Percentiles rank a stretch among this genome's conserved stretches.
Evolutionary conservation across 2,113 vertebrate species (phyloP).

Genomic region (Nipponia nippon): DNA sequence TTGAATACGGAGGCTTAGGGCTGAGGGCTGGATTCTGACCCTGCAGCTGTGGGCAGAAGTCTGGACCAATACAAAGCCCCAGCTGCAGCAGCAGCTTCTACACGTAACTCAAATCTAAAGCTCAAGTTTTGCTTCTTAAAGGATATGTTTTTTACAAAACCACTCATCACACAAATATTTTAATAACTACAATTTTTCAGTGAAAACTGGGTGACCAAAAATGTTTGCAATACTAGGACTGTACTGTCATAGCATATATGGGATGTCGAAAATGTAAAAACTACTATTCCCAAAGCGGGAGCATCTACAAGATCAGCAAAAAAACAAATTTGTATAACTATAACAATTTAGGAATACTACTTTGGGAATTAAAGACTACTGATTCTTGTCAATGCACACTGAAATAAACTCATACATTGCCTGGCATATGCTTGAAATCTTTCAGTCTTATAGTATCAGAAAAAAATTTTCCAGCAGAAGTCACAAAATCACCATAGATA

Average conservation of each 20-base stretch:
- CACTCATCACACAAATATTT: background rate
- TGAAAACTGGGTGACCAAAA: background rate
- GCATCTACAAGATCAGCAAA: background rate
- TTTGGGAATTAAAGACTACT: background rate
- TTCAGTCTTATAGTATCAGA: background rate
- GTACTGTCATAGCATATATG: background rate
- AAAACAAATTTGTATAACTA: background rate
- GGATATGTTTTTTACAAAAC: background rate
- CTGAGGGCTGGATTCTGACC: background rate
- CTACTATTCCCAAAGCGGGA: background rate
- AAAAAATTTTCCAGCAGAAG: background rate
- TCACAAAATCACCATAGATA: background rate
- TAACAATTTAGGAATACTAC: background rate
- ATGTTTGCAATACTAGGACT: fast-evolving
- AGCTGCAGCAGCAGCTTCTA: background rate
- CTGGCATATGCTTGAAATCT: background rate
- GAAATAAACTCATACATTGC: background rate
- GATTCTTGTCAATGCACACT: background rate
- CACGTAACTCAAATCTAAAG: fast-evolving
- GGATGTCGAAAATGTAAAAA: background rate
- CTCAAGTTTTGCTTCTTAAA: background rate
- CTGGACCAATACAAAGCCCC: background rate
- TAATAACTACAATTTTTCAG: background rate
- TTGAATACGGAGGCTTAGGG: background rate
- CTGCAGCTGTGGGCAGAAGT: background rate